Evolutionary conservation across 2,888 invertebrate species (phyloP).

Genomic region (Ceratothoa steindachneri): DNA sequence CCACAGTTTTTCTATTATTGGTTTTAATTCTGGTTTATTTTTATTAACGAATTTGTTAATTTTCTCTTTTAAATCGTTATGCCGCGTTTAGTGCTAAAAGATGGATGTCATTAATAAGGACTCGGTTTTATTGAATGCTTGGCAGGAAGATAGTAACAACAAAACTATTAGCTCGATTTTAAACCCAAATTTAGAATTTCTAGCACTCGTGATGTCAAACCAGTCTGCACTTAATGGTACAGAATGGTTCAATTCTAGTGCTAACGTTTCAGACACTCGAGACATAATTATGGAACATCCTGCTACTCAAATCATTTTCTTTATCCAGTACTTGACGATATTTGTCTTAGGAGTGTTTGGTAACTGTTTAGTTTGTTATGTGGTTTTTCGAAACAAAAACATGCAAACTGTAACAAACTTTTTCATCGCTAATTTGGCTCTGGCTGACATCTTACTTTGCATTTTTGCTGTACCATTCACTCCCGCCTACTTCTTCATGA

Average conservation of each 20-base stretch:
- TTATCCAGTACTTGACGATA: conserved; percentile 70
- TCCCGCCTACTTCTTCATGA: conserved; percentile 86
- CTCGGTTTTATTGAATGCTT: background rate
- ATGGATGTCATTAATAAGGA: background rate
- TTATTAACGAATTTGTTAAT: background rate
- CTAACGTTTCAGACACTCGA: background rate
- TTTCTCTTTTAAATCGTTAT: background rate
- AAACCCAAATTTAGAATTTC: too few relatives aligned
- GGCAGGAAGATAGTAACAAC: too few relatives aligned
- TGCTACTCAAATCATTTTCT: conserved; percentile 69
- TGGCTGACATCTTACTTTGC: conserved; percentile 90
- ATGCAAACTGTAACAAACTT: conserved; percentile 98
- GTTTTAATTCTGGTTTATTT: background rate
- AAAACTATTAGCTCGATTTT: too few relatives aligned
- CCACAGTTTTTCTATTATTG: background rate
- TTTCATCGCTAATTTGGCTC: conserved; percentile 92
- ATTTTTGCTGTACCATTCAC: conserved; percentile 93
- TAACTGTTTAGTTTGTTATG: conserved; percentile 86
- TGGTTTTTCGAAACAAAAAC: conserved; percentile 82
- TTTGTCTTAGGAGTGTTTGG: conserved; percentile 86
- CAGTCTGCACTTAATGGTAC: background rate
- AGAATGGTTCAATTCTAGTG: background rate
- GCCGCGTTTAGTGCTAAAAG: too few relatives aligned
- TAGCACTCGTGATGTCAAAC: too few relatives aligned
- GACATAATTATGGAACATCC: conserved; percentile 62